Base-by-base conservation (phyloP, 30 jellyfish, hydroid and myxozoan species). In the Nemopilema nomurai region DNA sequence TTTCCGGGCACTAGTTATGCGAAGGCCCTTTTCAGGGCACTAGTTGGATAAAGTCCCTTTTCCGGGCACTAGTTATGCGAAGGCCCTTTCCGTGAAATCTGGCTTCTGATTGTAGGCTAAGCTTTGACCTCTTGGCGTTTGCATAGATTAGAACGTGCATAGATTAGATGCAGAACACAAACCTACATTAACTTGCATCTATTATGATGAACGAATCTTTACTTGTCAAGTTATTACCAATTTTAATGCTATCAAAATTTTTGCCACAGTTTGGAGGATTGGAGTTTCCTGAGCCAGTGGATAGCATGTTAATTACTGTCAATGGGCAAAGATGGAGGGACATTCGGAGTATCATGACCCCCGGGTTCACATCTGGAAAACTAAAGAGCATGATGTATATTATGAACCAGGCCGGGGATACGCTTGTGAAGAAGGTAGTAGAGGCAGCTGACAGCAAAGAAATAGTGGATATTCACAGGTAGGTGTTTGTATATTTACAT, bases 291-390 rank as follows among this genome's bases (percentile, higher is more conserved):
- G 72, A 65, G 33, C 90, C 90, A 9, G 18, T 71, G 16, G 69
- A 49, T 16, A 83, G 92, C 57, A 83, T 70, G 81, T 18, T 83
- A 80, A 83, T 87, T 8, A 18, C 26, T 18, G 57, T 83, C 49
- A 53, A 62, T 1, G 92, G 92, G 22, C 81, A 71, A 64, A 21
- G 33, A 51, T 83, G 92, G 92, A 83, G 64, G 20, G 41, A 65
- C 63, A 72, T 83, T 27, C 53, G 92, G 19, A 62, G 57, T 24
- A 64, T 75, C 7, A 0, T 83, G 18, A 28, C 92, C 8, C 92
- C 92, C 49, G 31, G 74, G 17, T 83, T 83, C 57, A 50, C 92
- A 16, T 71, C 92, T 27, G 92, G 87, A 71, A 83, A 75, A 51
- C 67, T 83, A 18, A 83, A 69, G 49, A 67, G 28, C 17, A 83